Evolutionary conservation across 2,113 vertebrate species (phyloP).

Genomic region (Zootoca vivipara): DNA sequence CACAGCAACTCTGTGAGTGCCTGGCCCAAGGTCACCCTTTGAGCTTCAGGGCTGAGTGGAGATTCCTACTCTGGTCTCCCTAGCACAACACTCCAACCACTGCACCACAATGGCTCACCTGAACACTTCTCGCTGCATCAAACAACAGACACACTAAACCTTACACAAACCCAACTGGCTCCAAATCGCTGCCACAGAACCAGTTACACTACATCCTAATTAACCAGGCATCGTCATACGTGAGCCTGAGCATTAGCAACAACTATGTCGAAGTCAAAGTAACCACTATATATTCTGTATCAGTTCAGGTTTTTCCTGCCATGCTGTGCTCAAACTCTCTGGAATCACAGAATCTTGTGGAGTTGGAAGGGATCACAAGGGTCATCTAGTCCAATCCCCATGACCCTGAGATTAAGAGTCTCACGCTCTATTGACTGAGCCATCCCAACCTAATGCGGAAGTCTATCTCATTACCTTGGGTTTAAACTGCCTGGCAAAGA

Average conservation of each 20-base stretch:
- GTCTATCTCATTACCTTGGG: constrained; percentile 84
- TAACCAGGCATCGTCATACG: not conserved
- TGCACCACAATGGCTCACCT: not conserved
- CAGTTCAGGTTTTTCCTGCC: not conserved
- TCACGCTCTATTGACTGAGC: too few relatives aligned
- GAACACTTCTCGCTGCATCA: not conserved
- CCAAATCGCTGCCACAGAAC: not conserved
- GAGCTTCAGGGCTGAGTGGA: too few relatives aligned
- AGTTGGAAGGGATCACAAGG: too few relatives aligned
- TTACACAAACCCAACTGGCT: not conserved
- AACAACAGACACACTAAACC: not conserved
- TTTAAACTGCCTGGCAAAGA: constrained; percentile 97
- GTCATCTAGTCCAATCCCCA: too few relatives aligned
- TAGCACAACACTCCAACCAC: too few relatives aligned
- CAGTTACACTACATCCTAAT: not conserved
- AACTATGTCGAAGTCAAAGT: not conserved
- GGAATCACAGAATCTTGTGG: not conserved
- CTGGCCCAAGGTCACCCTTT: too few relatives aligned
- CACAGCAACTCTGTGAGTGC: too few relatives aligned
- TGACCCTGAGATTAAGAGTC: too few relatives aligned
- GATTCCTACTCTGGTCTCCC: too few relatives aligned
- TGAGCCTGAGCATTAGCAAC: not conserved
- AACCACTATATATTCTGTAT: not conserved
- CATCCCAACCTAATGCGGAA: too few relatives aligned
- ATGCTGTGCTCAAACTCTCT: not conserved